Evolutionary conservation across 2,113 vertebrate genomes (phyloP).

Genomic region (Orthonyx spaldingii): DNA sequence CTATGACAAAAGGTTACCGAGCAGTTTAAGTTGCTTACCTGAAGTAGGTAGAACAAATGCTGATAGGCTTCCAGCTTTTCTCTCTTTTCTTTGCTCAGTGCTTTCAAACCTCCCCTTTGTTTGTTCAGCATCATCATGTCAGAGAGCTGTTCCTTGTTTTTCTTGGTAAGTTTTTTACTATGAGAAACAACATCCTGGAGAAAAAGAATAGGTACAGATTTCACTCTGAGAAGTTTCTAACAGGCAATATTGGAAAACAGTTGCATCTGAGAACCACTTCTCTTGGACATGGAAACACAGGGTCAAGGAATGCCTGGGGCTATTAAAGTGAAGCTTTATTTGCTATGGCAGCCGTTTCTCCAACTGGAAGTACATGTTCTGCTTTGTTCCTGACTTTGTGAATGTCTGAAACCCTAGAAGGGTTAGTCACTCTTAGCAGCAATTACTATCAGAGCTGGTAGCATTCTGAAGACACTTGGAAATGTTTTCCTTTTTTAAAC

Average conservation of each 20-base stretch:
- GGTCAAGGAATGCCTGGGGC: neutral
- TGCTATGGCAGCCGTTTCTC: neutral
- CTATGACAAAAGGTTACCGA: neutral
- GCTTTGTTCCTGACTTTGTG: neutral
- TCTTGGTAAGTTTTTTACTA: slow-evolving; percentile 97
- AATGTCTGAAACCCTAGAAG: neutral
- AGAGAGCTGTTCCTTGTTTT: slow-evolving; percentile 93
- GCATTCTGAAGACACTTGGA: neutral
- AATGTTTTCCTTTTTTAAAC: neutral
- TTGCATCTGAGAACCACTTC: neutral
- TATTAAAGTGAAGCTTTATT: neutral
- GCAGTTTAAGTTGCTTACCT: slow-evolving; percentile 63
- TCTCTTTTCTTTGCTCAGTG: slow-evolving; percentile 95
- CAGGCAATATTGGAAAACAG: neutral
- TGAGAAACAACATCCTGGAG: slow-evolving; percentile 95
- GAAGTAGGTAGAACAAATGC: slow-evolving; percentile 91
- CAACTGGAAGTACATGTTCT: neutral
- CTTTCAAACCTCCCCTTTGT: slow-evolving; percentile 93
- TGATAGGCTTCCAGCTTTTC: slow-evolving; percentile 95
- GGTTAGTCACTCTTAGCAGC: neutral
- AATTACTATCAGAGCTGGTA: neutral
- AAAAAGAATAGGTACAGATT: neutral
- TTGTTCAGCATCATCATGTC: slow-evolving; percentile 99
- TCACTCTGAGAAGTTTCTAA: neutral
- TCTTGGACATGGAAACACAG: neutral